Conservation (phyloP, 2,113 vertebrate genomes). For the Dasyornis broadbenti region DNA sequence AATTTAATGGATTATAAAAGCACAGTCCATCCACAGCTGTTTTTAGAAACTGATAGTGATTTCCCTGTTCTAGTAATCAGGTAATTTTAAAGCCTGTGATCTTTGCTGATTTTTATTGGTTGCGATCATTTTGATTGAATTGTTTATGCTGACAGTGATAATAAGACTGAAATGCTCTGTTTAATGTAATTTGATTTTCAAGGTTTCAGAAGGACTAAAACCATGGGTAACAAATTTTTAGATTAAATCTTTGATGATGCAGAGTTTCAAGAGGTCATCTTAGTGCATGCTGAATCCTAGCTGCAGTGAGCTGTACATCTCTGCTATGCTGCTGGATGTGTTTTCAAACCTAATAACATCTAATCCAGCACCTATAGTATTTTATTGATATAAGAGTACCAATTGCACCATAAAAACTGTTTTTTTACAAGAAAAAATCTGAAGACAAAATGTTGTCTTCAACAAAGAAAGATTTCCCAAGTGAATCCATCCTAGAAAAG, state of each 20-base stretch:
- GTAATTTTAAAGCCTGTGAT: neutral
- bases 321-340: neutral
- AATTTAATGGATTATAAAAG: conserved; percentile 22
- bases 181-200: neutral
- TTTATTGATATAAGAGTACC: neutral
- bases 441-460: too few relatives aligned
- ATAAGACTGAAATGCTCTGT: neutral
- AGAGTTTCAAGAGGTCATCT: neutral
- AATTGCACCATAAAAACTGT: neutral
- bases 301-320: neutral
- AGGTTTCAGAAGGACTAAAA: neutral
- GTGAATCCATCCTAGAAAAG: neutral
- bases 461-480: neutral
- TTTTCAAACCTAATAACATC: neutral
- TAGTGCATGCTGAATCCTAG: neutral
- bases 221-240: neutral
- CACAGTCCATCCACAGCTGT: neutral
- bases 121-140: neutral
- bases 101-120: neutral
- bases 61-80: neutral
- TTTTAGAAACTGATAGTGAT: neutral
- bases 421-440: neutral
- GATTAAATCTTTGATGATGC: neutral
- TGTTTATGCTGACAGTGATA: neutral
- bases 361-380: neutral